phyloP scores from a whole-genome alignment of 2,113 vertebrate genomes.

The Pangasianodon hypophthalmus region DNA sequence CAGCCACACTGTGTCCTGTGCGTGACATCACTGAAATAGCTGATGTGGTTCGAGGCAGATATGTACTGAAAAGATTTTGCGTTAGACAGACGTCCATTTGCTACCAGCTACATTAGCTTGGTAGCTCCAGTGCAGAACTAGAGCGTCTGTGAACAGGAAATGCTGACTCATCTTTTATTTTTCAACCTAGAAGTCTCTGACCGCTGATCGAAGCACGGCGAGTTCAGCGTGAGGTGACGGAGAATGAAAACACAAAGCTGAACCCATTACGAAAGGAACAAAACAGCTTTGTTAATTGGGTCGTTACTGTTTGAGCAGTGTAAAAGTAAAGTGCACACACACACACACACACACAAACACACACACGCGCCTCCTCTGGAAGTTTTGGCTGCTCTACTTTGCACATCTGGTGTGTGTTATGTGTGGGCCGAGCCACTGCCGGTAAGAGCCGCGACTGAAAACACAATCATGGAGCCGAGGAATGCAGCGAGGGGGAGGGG shows the following conservation, averaged over 20 bases:
- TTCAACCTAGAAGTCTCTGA: neutral
- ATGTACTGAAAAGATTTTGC: neutral
- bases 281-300: neutral
- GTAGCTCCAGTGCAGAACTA: neutral
- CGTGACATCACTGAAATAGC: neutral
- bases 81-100: neutral
- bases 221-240: constrained; percentile 3
- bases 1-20: neutral
- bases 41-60: neutral
- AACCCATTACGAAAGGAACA: neutral
- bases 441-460: constrained; percentile 46
- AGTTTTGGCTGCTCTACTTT: constrained; percentile 43
- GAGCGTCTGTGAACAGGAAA: neutral
- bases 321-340: constrained; percentile 17
- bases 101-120: neutral
- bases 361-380: constrained; percentile 8
- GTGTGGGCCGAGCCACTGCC: constrained; percentile 51
- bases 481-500: constrained; percentile 46
- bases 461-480: constrained; percentile 52
- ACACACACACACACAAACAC: neutral
- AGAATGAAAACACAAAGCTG: constrained; percentile 4
- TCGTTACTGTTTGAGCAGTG: neutral
- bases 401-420: constrained; percentile 58
- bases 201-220: neutral
- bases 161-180: constrained; percentile 11